These are phyloP conservation scores for Ephydatia muelleri DNA, from an alignment of 37 sponge, comb jelly and placozoan species.

Conservation along the genomic window DNA sequence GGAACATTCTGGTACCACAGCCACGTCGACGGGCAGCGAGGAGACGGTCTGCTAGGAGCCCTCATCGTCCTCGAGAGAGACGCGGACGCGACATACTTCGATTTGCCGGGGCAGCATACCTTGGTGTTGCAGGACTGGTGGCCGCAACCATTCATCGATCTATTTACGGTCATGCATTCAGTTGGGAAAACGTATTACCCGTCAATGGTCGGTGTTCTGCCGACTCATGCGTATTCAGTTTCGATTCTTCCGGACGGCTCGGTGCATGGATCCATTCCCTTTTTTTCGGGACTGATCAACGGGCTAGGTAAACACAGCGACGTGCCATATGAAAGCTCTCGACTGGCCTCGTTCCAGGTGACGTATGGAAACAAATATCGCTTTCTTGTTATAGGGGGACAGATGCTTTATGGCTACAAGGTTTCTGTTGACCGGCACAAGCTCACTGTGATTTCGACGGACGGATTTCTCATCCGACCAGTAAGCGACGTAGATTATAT, in stretches of 20 bases:
- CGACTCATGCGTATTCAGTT: too few relatives aligned
- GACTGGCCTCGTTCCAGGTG: too few relatives aligned
- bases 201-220: conserved; percentile 23
- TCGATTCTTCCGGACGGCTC: too few relatives aligned
- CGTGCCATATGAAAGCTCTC: too few relatives aligned
- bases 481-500: conserved; percentile 50
- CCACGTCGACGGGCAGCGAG: too few relatives aligned
- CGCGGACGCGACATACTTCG: not conserved
- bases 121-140: conserved; percentile 51
- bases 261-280: too few relatives aligned
- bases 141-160: conserved; percentile 22
- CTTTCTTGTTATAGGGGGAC: too few relatives aligned
- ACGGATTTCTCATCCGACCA: conserved; percentile 53
- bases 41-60: conserved; percentile 57
- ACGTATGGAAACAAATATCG: too few relatives aligned
- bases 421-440: conserved; percentile 64
- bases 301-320: too few relatives aligned
- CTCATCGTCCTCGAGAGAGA: conserved; percentile 40
- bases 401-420: too few relatives aligned
- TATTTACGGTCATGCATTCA: conserved; percentile 8
- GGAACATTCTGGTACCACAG: conserved; percentile 83
- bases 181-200: conserved; percentile 3
- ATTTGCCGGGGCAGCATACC: conserved; percentile 40
- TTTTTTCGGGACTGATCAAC: too few relatives aligned
- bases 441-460: conserved; percentile 63